phyloP scores from a whole-genome alignment of 2,113 vertebrate genomes.

The Vimba vimba region DNA sequence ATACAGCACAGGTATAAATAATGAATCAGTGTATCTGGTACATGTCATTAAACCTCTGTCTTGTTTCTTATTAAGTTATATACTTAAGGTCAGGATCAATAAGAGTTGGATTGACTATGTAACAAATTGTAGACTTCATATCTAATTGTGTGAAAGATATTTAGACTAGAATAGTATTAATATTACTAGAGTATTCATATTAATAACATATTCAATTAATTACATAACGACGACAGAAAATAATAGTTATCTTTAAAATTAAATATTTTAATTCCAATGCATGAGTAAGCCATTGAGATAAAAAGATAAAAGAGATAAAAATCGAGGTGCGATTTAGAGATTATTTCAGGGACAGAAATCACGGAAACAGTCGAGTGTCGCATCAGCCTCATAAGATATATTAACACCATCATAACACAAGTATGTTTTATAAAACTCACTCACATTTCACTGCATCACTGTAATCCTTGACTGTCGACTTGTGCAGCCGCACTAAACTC shows the following conservation, averaged over 20 bases:
- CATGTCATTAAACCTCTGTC: not conserved
- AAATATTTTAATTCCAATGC: not conserved
- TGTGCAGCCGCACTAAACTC: not conserved
- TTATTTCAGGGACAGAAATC: not conserved
- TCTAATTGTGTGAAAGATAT: not conserved
- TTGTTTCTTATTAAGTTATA: not conserved
- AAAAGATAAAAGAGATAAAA: too few relatives aligned
- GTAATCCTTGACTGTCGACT: not conserved
- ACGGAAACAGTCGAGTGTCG: not conserved
- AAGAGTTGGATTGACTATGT: not conserved
- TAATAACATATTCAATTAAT: not conserved
- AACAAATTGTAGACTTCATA: not conserved
- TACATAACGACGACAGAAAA: not conserved
- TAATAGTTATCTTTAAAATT: not conserved
- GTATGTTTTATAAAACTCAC: not conserved
- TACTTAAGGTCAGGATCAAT: not conserved
- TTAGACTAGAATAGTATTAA: not conserved
- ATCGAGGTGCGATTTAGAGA: too few relatives aligned
- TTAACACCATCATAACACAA: not conserved
- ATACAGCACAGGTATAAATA: not conserved
- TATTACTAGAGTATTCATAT: not conserved
- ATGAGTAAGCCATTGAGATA: not conserved
- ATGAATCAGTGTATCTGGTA: not conserved
- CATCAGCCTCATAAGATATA: not conserved
- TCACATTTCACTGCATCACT: constrained; percentile 31